Base-by-base conservation (phyloP, 1,140 invertebrate genomes). In the Varroa destructor region DNA sequence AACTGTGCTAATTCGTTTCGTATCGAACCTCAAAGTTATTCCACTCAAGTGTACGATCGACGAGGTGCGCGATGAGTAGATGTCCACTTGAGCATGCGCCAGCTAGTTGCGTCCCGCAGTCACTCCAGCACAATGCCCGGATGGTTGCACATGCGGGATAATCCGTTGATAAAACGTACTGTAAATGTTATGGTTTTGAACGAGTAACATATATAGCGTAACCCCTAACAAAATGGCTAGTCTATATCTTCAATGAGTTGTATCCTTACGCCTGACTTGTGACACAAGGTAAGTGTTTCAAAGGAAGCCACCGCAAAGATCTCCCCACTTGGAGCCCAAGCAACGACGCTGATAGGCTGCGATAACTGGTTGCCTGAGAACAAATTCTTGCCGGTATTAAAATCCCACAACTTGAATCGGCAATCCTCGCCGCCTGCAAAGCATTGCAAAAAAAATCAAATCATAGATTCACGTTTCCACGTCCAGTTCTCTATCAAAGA, bases 381-480 rank as follows among this genome's bases (percentile, higher is more conserved):
- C 72, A 99, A 81, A 77, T 87, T 86, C 74, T 89, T 85, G 1
- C 95, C 94, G 8, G 46, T 51, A 79, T 87, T 90, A 0, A 84
- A 81, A 80, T 98, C 93, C 95, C 95, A 99, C 14, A 93, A 78
- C 84, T 95, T 94, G 74, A 93, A 97, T 75, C 86, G 86, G 77
- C 92, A 94, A 81, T 99, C 96, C 83, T 99, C 96, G 6, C 87
- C 90, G 1, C 93, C 94, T 43, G 93, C 94, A 40, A 96, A 81
- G 67, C 99, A 91, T 0, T 51, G 8, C 4, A 51, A 51, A 51
- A 51, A 51, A 3, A 8, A 51, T 51, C 25, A 25, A 25, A 51
- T 51, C 8, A 51, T 8, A 93, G 81, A 75, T 89, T 89, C 75
- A 89, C 89, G 67, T 87, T 87, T 1, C 25, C 25, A 25, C 25